Evolutionary conservation across 2,113 vertebrate genomes (phyloP), one percentile per base, ranked within the genome.

Genomic region (Panthera uncia): DNA sequence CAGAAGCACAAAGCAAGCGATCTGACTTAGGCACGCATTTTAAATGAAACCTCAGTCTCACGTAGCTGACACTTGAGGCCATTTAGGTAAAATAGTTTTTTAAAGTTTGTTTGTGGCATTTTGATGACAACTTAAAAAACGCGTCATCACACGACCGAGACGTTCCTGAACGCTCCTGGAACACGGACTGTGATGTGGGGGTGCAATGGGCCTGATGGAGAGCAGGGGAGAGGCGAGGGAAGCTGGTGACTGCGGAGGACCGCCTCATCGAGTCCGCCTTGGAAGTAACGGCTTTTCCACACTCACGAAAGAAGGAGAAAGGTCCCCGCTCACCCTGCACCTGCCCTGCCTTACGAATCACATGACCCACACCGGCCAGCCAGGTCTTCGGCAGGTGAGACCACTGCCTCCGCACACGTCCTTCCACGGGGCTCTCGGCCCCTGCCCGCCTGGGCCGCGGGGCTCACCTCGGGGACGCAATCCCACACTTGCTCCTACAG

Each of bases 311-410:
- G 38, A 27, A 41, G 21, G 10, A 18, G 27, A 50, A 45, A 63
- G 48, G 27, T 27, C 31, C 45, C 52, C 7, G 25, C 19, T 3
- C 38, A 10, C 16, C 33, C 19, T 5, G 50, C 23, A 25, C 4
- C 12, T 21, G 38, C 33, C 25, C 11, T 29, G 27, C 19, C n/a
- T 68, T 15, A 11, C 23, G 55, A 55, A 52, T 13, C 27, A 31
- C 36, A 50, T 14, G 23, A 31, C 71, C 1, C 8, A 4, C 0
- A 15, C 19, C 13, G 23, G 31, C 66, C 16, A 7, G 12, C 8
- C 33, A 57, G 0, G 1, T 38, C 27, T 48, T 10, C 2, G 55
- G 29, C 15, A 36, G 31, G 41, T 0, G 9, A 69, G 13, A 6
- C 38, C 38, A 8, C 38, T 4, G 41, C 41, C 71, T 3, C 38